Evolutionary conservation across 2,797 vertebrate genomes (phyloP).

Genomic region (Peromyscus attwateri): DNA sequence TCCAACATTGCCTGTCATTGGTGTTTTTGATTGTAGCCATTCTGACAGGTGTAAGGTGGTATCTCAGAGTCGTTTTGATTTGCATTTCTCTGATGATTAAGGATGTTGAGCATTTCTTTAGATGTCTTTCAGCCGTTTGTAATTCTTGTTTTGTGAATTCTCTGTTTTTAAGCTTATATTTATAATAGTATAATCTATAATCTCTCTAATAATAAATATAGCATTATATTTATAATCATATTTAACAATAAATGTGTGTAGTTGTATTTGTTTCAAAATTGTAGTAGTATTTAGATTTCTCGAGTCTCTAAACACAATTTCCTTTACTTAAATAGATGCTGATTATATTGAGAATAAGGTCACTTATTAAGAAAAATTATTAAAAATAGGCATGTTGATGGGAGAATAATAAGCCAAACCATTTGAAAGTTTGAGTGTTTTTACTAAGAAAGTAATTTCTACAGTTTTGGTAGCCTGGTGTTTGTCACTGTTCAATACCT

Average conservation of each 20-base stretch:
- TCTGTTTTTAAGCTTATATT: background rate
- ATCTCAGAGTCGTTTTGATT: too few species aligned
- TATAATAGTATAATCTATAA: background rate
- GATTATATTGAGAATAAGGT: background rate
- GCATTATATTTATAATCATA: constrained; percentile 17
- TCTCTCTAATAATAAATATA: background rate
- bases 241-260: background rate
- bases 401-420: constrained; percentile 7
- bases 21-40: too few species aligned
- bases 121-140: too few species aligned
- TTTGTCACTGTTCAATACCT: constrained; percentile 73
- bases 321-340: background rate
- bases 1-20: too few species aligned
- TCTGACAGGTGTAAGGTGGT: too few species aligned
- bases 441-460: background rate
- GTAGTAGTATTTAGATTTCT: constrained; percentile 3
- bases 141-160: too few species aligned
- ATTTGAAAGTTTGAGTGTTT: background rate
- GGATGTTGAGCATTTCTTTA: too few species aligned
- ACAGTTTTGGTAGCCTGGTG: constrained; percentile 43
- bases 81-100: too few species aligned
- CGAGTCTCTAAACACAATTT: background rate
- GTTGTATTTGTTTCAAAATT: background rate
- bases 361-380: constrained; percentile 8
- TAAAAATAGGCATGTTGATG: background rate